A percentile compares a stretch with the other conserved stretches of the same genome.
Conservation (phyloP, 2,888 invertebrate genomes). For the Epirrhoe tristata region DNA sequence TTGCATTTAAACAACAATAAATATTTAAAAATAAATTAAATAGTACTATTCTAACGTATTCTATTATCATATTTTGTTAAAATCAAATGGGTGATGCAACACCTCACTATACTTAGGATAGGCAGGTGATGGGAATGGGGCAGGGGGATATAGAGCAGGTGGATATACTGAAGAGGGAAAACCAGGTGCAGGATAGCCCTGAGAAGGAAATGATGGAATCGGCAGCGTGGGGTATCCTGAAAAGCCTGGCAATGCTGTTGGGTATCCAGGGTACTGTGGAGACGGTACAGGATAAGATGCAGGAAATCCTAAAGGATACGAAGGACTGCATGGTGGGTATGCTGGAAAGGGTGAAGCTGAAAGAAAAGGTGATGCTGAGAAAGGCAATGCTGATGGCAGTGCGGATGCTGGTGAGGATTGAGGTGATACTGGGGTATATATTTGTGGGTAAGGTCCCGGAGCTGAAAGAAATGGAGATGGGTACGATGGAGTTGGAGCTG, state of each 20-base stretch:
- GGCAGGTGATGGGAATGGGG: constrained; percentile 14
- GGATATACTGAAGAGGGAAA: neutral
- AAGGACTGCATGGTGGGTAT: constrained; percentile 10
- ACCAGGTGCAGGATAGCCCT: neutral
- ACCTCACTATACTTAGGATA: constrained; percentile 29
- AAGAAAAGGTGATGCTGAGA: constrained; percentile 26
- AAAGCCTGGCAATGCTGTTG: neutral
- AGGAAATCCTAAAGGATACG: constrained; percentile 26
- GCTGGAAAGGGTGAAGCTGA: constrained; percentile 35
- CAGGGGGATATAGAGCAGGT: constrained; percentile 11
- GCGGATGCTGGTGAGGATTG: constrained; percentile 10
- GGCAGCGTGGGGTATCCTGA: constrained; percentile 2
- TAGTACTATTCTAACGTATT: neutral
- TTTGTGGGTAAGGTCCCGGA: constrained; percentile 16
- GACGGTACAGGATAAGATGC: constrained; percentile 20
- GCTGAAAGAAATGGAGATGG: constrained; percentile 25
- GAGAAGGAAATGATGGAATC: neutral
- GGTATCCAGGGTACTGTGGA: constrained; percentile 11
- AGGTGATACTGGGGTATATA: constrained; percentile 16
- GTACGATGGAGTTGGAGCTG: constrained; percentile 17
- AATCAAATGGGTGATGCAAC: constrained; percentile 28
- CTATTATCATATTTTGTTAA: constrained; percentile 7
- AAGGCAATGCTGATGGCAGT: constrained; percentile 32
- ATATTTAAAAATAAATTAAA: constrained; percentile 24
- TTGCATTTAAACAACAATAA: neutral